A percentile compares a stretch with the other conserved stretches of the same genome.
phyloP scores from a whole-genome alignment of 2,113 vertebrate genomes.

The Pyrgilauda ruficollis region DNA sequence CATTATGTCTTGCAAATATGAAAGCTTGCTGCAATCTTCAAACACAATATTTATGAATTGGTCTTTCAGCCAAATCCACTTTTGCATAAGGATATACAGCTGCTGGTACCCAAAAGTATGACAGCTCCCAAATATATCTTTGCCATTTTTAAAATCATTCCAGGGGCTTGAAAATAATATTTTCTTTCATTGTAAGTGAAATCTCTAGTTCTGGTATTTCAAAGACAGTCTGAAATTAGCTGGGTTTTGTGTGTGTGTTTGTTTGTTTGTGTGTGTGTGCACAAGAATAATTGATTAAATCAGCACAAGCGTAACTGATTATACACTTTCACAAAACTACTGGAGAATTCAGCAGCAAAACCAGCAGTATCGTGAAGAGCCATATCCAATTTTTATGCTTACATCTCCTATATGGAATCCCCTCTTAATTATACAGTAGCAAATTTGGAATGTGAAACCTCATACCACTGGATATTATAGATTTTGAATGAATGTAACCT shows the following conservation, averaged over 20 bases:
- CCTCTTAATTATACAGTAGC: conserved; percentile 24
- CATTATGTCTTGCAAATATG: conserved; percentile 47
- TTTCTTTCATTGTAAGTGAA: conserved; percentile 44
- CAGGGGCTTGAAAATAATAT: conserved; percentile 33
- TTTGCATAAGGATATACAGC: conserved; percentile 60
- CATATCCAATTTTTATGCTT: not conserved
- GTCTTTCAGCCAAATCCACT: conserved; percentile 63
- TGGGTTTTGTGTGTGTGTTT: not conserved
- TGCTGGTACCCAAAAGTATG: conserved; percentile 45
- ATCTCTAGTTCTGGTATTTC: conserved; percentile 17
- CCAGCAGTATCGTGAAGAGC: not conserved
- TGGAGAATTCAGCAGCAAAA: conserved; percentile 31
- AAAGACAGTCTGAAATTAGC: conserved; percentile 56
- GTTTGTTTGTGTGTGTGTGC: conserved; percentile 58
- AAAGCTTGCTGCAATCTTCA: conserved; percentile 35
- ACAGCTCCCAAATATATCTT: conserved; percentile 53
- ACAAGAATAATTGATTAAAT: conserved; percentile 66
- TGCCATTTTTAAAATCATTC: conserved; percentile 38
- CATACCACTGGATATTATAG: conserved; percentile 12
- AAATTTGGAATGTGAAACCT: conserved; percentile 4
- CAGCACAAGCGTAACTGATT: conserved; percentile 55
- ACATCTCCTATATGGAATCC: conserved; percentile 22
- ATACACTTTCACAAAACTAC: conserved; percentile 42
- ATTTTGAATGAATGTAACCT: conserved; percentile 40
- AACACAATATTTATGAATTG: conserved; percentile 60